These are phyloP conservation scores for Lacerta bilineata DNA, from an alignment of 2,797 vertebrate species.

Conservation along the genomic window DNA sequence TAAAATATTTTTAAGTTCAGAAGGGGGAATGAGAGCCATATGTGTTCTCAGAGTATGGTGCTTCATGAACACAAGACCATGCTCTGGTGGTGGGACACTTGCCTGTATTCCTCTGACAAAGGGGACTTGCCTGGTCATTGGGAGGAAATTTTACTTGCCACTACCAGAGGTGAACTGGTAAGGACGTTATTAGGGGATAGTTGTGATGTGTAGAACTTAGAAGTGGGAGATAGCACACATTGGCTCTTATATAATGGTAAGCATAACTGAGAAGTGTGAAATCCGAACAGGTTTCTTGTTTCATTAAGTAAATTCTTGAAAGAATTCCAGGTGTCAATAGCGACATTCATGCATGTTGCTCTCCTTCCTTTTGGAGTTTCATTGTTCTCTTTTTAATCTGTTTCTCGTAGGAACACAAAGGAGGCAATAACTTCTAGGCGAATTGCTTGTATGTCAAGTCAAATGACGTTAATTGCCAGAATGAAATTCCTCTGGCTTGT, in stretches of 20 bases:
- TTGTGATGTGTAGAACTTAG: not conserved
- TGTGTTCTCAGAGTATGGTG: not conserved
- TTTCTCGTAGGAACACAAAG: not conserved
- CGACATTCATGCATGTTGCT: not conserved
- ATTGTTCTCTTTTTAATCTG: not conserved
- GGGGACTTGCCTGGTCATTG: not conserved
- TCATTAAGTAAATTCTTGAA: slow-evolving; percentile 24
- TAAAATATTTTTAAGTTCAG: not conserved
- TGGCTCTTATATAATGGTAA: not conserved
- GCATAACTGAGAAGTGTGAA: slow-evolving; percentile 3
- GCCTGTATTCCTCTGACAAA: not conserved
- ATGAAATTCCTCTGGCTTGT: not conserved
- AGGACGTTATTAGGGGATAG: not conserved
- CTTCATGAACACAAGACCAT: not conserved
- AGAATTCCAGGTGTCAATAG: not conserved
- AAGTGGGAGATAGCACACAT: not conserved
- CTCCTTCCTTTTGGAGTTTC: not conserved
- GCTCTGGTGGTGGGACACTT: not conserved
- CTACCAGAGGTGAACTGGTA: not conserved
- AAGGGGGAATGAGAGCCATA: not conserved
- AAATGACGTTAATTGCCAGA: not conserved
- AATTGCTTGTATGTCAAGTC: not conserved
- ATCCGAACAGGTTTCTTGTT: slow-evolving; percentile 21
- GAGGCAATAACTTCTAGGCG: not conserved
- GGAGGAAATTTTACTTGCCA: not conserved